These are phyloP conservation scores for Kobus ellipsiprymnus DNA, from an alignment of 2,113 vertebrate species.

Conservation along the genomic window DNA sequence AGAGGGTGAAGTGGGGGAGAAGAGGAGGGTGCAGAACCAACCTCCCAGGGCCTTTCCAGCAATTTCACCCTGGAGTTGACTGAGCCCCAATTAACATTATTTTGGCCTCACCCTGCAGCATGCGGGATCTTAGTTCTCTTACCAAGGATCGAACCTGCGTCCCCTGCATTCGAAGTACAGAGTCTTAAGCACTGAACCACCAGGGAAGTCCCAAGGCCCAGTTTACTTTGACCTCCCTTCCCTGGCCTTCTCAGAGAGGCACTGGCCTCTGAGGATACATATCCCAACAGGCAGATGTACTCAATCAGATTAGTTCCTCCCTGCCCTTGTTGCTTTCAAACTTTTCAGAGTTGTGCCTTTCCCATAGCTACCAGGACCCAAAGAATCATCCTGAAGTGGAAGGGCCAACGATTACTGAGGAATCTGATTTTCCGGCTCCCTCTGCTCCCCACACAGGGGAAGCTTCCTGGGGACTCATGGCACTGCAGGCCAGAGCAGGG, in stretches of 20 bases:
- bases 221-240: neutral
- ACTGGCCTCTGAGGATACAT: neutral
- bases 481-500: neutral
- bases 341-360: neutral
- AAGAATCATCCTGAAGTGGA: neutral
- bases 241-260: neutral
- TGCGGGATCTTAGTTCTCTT: neutral
- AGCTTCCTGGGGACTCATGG: neutral
- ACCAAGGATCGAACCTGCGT: accelerated
- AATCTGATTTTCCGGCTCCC: neutral
- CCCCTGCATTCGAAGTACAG: neutral
- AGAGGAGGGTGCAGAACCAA: neutral
- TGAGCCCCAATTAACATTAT: neutral
- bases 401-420: neutral
- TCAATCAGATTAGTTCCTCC: neutral
- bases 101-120: neutral
- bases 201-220: neutral
- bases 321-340: neutral
- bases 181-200: neutral
- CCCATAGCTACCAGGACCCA: neutral
- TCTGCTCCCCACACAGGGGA: neutral
- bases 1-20: neutral
- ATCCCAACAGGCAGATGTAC: neutral
- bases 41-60: neutral
- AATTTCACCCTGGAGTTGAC: neutral